These are phyloP conservation scores for Thunnus maccoyii DNA, from an alignment of 2,113 vertebrate species.

Conservation along the genomic window DNA sequence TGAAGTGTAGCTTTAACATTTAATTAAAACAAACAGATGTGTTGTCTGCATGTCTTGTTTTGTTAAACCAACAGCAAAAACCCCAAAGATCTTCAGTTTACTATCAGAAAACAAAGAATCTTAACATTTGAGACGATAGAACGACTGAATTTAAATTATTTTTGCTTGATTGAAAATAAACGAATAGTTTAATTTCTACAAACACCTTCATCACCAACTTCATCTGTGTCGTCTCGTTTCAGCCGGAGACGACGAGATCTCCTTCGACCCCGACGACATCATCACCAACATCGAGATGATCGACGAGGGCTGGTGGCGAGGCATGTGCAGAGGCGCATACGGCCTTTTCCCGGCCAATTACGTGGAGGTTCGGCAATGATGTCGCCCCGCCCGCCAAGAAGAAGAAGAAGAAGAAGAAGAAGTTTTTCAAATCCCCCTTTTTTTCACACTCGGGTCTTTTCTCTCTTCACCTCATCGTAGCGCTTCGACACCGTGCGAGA, in stretches of 20 bases:
- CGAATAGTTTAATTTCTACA: too few relatives aligned
- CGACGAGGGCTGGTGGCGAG: slow-evolving; percentile 98
- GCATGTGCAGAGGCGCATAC: slow-evolving; percentile 91
- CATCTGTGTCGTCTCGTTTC: slow-evolving; percentile 19
- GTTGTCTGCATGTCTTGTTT: too few relatives aligned
- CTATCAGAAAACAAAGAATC: too few relatives aligned
- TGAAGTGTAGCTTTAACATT: too few relatives aligned
- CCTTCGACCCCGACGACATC: slow-evolving; percentile 97
- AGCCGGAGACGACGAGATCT: slow-evolving; percentile 98
- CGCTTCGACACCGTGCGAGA: slow-evolving; percentile 58
- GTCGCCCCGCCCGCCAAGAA: background rate
- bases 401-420: background rate
- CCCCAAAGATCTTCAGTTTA: too few relatives aligned
- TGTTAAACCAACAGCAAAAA: too few relatives aligned
- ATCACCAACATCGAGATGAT: slow-evolving; percentile 99
- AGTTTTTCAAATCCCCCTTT: slow-evolving; percentile 4
- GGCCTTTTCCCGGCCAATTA: slow-evolving; percentile 98
- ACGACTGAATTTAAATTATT: too few relatives aligned
- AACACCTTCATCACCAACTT: background rate
- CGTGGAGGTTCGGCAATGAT: slow-evolving; percentile 92
- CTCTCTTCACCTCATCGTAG: slow-evolving; percentile 39
- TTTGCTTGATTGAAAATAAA: too few relatives aligned
- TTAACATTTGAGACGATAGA: too few relatives aligned
- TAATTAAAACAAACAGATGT: too few relatives aligned
- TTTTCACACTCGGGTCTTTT: background rate